Percentiles rank a stretch among this genome's conserved stretches.
Conservation (phyloP, 2,888 invertebrate species). For the Bembecia ichneumoniformis region DNA sequence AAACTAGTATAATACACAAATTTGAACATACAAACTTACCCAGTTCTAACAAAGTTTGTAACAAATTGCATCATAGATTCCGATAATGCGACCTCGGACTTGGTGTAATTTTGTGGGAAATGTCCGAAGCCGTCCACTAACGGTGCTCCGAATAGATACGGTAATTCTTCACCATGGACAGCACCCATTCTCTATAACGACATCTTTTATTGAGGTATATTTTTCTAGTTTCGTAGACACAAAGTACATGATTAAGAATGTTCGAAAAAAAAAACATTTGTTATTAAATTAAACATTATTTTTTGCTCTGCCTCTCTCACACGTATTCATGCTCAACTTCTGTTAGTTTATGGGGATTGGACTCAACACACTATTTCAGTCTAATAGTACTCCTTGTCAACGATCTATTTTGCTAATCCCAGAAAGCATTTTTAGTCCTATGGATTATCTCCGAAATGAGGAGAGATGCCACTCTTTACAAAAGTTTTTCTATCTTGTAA, state of each 20-base stretch:
- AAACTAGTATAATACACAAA: neutral
- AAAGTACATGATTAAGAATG: neutral
- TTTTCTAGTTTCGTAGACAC: neutral
- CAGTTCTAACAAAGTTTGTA: constrained; percentile 84
- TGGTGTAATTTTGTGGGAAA: constrained; percentile 84
- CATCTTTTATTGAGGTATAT: neutral
- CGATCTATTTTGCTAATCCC: too few relatives aligned
- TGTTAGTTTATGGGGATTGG: too few relatives aligned
- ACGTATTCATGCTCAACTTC: too few relatives aligned
- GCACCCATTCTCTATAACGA: constrained; percentile 80
- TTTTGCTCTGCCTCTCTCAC: too few relatives aligned
- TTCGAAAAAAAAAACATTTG: too few relatives aligned
- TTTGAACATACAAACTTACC: constrained; percentile 69
- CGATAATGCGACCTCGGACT: constrained; percentile 82
- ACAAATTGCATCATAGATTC: constrained; percentile 85
- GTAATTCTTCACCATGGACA: constrained; percentile 86
- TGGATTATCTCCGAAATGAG: too few relatives aligned
- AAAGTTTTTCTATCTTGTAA: too few relatives aligned
- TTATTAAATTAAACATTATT: too few relatives aligned
- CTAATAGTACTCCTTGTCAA: too few relatives aligned
- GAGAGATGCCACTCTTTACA: too few relatives aligned
- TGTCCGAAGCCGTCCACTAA: constrained; percentile 80
- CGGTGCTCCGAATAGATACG: constrained; percentile 87
- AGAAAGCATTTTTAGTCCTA: too few relatives aligned
- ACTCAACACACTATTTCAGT: too few relatives aligned